Conservation (phyloP, 2,113 vertebrate genomes). For the Amphiprion ocellaris region DNA sequence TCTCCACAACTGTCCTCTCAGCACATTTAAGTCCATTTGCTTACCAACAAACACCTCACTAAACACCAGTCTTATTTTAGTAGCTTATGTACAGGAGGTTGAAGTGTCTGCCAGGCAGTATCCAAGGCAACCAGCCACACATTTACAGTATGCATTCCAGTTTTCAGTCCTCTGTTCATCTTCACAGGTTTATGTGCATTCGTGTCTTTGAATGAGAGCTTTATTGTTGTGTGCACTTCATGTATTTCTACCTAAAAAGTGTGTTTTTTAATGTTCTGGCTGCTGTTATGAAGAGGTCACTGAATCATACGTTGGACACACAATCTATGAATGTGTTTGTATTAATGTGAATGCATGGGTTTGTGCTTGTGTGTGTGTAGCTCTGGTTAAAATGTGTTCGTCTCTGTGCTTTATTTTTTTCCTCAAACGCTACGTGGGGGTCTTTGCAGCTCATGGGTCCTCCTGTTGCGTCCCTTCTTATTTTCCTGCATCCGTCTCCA, state of each 20-base stretch:
- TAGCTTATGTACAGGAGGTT: constrained; percentile 80
- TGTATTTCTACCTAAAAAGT: constrained; percentile 43
- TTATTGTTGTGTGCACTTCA: constrained; percentile 19
- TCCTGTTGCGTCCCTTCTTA: constrained; percentile 98
- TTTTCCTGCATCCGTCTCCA: constrained; percentile 98
- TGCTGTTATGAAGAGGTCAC: constrained; percentile 62
- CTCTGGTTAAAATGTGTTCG: constrained; percentile 48
- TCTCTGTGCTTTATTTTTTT: constrained; percentile 56
- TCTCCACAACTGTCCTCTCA: constrained; percentile 44
- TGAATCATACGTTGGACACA: constrained; percentile 56
- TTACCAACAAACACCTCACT: constrained; percentile 52
- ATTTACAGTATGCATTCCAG: constrained; percentile 69
- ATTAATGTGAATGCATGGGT: constrained; percentile 56
- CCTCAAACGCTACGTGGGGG: constrained; percentile 97
- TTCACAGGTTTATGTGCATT: constrained; percentile 61
- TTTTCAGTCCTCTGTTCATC: constrained; percentile 54
- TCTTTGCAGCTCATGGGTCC: constrained; percentile 98
- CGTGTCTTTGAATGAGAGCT: constrained; percentile 51
- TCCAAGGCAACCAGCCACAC: constrained; percentile 69
- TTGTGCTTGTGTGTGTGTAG: constrained; percentile 65
- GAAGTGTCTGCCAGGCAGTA: constrained; percentile 64
- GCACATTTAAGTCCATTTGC: constrained; percentile 45
- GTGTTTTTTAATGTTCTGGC: constrained; percentile 30
- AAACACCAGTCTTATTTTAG: constrained; percentile 57
- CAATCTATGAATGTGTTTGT: constrained; percentile 54